These are phyloP conservation scores for Limnodromus scolopaceus DNA, from an alignment of 2,797 vertebrate species.

Conservation along the genomic window DNA sequence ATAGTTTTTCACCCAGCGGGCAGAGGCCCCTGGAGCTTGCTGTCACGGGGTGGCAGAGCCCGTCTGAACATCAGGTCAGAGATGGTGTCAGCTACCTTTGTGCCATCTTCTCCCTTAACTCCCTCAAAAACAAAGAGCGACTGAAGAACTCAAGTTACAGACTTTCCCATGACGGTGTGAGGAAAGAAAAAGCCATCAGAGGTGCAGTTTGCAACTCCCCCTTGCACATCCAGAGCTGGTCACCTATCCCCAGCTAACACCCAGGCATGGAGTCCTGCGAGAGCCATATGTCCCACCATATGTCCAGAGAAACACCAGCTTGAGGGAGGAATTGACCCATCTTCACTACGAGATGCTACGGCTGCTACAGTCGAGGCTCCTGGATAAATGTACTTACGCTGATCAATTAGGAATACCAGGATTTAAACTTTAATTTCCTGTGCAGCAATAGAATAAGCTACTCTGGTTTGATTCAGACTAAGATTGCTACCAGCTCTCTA, in stretches of 20 bases:
- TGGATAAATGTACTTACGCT: neutral
- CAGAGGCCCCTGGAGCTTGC: neutral
- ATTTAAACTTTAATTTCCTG: neutral
- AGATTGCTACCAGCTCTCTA: neutral
- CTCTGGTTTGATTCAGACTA: neutral
- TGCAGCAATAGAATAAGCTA: neutral
- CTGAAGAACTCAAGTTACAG: neutral
- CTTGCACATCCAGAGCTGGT: neutral
- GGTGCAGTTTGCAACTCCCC: neutral
- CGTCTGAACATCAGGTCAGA: neutral
- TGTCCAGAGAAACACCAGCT: neutral
- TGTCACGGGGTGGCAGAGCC: neutral
- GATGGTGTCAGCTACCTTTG: neutral
- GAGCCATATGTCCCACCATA: neutral
- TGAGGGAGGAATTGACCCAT: rapidly evolving
- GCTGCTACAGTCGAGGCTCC: neutral
- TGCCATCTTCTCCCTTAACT: neutral
- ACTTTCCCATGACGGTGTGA: neutral
- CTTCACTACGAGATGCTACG: neutral
- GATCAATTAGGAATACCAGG: neutral
- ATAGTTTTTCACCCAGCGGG: neutral
- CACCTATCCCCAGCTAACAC: neutral
- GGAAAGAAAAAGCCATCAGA: neutral
- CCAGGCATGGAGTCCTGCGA: neutral
- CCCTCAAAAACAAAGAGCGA: neutral